phyloP scores from a whole-genome alignment of 2,888 invertebrate species.

The Andrena bicolor region DNA sequence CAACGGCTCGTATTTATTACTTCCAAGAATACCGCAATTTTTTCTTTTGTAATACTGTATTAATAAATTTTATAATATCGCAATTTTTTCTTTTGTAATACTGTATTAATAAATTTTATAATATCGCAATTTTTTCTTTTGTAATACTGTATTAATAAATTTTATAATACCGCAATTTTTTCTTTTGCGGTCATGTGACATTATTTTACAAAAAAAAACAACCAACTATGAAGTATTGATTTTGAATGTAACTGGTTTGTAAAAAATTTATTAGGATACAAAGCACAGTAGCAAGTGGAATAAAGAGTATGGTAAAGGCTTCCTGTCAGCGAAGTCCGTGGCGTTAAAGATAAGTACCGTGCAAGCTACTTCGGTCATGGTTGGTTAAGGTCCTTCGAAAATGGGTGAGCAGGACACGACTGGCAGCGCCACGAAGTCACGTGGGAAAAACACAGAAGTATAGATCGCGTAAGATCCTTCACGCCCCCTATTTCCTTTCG shows the following conservation, averaged over 20 bases:
- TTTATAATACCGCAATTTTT: no score
- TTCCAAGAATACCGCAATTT: no score
- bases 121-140: no score
- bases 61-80: no score
- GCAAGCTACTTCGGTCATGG: constrained; percentile 79
- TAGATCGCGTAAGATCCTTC: constrained; percentile 62
- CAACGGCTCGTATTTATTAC: no score
- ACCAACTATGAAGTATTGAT: background rate
- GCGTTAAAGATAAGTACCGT: constrained; percentile 55
- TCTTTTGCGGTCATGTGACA: no score
- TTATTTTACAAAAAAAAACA: background rate
- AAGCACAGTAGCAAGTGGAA: background rate
- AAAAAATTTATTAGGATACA: background rate
- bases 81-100: no score
- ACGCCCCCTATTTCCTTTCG: constrained; percentile 37
- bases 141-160: no score
- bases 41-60: no score
- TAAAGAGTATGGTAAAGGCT: background rate
- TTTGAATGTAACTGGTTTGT: background rate
- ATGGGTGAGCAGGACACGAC: constrained; percentile 83
- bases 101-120: no score
- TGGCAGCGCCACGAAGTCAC: constrained; percentile 72
- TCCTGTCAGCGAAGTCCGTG: constrained; percentile 29
- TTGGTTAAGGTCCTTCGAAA: constrained; percentile 83
- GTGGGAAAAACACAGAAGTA: constrained; percentile 75